A percentile compares a stretch with the other conserved stretches of the same genome.
These are phyloP conservation scores for Ecliptopera silaceata DNA, from an alignment of 2,888 invertebrate genomes.

Conservation along the genomic window DNA sequence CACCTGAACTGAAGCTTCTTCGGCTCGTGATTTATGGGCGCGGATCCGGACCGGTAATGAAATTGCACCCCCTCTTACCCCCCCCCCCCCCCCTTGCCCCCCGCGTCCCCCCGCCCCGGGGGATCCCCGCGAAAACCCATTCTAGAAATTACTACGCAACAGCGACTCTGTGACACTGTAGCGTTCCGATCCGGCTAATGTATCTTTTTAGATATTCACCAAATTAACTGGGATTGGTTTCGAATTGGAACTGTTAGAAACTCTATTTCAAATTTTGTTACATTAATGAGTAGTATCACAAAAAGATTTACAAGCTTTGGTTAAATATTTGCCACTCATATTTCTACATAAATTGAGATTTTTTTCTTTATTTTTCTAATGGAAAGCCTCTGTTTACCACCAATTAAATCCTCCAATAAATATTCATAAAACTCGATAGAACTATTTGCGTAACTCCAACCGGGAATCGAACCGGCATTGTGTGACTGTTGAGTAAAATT, in stretches of 20 bases:
- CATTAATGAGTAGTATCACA: too few relatives aligned
- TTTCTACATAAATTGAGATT: too few relatives aligned
- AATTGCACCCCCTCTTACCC: constrained; percentile 77
- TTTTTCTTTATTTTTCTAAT: too few relatives aligned
- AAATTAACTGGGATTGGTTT: background rate
- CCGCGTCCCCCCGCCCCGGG: constrained; percentile 60
- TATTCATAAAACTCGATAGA: too few relatives aligned
- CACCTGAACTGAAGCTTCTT: constrained; percentile 84
- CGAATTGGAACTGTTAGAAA: too few relatives aligned
- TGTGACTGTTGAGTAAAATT: constrained; percentile 11
- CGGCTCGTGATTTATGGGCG: constrained; percentile 83
- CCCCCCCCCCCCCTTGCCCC: constrained; percentile 55
- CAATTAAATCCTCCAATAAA: too few relatives aligned
- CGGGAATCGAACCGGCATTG: background rate
- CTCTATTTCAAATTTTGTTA: too few relatives aligned
- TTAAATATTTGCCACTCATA: too few relatives aligned
- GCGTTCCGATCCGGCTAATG: constrained; percentile 25
- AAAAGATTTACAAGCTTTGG: too few relatives aligned
- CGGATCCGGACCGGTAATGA: constrained; percentile 83
- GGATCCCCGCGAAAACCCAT: constrained; percentile 64
- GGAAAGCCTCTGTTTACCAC: too few relatives aligned
- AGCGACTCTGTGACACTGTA: constrained; percentile 48
- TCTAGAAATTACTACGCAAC: constrained; percentile 82
- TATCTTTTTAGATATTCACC: constrained; percentile 12
- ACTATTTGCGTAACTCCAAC: background rate